Base-by-base conservation (phyloP, 2,888 invertebrate species). In the Protodeltote pygarga region DNA sequence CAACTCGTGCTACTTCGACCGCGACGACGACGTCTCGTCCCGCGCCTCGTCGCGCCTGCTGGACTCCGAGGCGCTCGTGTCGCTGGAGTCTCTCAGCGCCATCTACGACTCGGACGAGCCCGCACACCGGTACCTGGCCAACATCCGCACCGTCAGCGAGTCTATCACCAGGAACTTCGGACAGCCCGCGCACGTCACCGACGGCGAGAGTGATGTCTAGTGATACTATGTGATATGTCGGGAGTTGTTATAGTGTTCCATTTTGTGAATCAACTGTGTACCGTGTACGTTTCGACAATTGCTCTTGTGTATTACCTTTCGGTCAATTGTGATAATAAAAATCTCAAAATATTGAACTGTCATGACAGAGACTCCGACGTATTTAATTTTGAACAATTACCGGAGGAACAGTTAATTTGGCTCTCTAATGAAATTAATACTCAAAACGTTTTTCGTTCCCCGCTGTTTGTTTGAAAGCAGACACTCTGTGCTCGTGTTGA, bases 41-140 rank as follows among this genome's bases (percentile, higher is more conserved):
- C 93, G 97, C 53, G 97, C 97, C 20, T 97, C 96, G 13, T 96
- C 97, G 8, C 93, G 96, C 5, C 93, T 97, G 32, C 94, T 97
- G 65, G 96, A 96, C 82, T 95, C 95, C 0, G 95, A 95, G 74
- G 95, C 95, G 38, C 93, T 95, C 57, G 94, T 95, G 72, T 96
- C 96, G 48, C 91, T 96, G 32, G 96, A 96, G 83, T 96, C 96
- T 9, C 92, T 96, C 61, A 96, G 96, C 83, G 96, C 96, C 37
- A 94, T 97, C 67, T 97, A 97, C 84, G 96, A 97, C 77, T 94
- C 94, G 48, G 94, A 94, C 82, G 94, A 94, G 73, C 92, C 92
- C 6, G 92, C 92, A 38, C 94, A 94, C 73, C 89, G 95, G 58
- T 95, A 95, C 83, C 87, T 95, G 33, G 95, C 95, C 25, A 95